Conservation (phyloP, 2,113 vertebrate species). For the Myotis brandtii region DNA sequence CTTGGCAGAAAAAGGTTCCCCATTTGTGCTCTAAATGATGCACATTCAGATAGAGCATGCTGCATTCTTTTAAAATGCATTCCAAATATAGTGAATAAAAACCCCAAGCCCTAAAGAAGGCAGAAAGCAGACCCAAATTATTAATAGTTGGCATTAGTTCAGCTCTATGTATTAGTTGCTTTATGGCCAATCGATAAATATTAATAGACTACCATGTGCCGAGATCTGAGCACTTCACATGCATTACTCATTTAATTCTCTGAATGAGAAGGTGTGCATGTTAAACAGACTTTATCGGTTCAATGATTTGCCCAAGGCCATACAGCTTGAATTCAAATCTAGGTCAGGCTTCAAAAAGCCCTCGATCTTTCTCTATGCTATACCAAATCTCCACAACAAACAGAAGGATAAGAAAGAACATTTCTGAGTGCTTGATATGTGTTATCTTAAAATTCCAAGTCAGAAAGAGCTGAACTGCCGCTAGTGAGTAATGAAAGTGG, state of each 20-base stretch:
- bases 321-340: constrained; percentile 15
- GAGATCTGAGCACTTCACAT: not conserved
- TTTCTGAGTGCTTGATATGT: not conserved
- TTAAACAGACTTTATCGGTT: not conserved
- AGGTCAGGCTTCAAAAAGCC: not conserved
- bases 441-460: constrained; percentile 14
- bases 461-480: not conserved
- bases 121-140: not conserved
- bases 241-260: not conserved
- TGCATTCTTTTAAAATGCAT: constrained; percentile 10
- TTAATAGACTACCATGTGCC: not conserved
- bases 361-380: not conserved
- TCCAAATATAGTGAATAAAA: constrained; percentile 28
- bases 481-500: not conserved
- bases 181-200: not conserved
- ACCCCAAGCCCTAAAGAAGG: not conserved
- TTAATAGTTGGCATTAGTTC: not conserved
- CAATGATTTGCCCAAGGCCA: not conserved
- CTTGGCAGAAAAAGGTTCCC: too few relatives aligned
- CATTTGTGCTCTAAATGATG: not conserved
- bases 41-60: not conserved
- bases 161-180: not conserved
- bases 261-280: not conserved
- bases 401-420: not conserved
- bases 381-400: not conserved